These are phyloP conservation scores for Platycnemis pennipes DNA, from an alignment of 2,888 invertebrate species.

Conservation along the genomic window DNA sequence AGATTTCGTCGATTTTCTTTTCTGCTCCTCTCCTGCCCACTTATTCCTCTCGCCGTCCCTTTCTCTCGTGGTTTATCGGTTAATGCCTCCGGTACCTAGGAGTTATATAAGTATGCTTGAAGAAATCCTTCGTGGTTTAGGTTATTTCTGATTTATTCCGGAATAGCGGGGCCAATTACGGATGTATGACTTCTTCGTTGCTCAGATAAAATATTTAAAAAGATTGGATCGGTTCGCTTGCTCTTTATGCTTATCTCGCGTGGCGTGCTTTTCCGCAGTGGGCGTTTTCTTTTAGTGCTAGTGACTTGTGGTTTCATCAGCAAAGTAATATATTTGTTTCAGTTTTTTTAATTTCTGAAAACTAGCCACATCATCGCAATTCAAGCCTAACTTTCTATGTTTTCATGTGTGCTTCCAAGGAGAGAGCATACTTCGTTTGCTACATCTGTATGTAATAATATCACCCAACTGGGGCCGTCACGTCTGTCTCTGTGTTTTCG, in stretches of 20 bases:
- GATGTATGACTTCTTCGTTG: not conserved
- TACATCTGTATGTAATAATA: no score
- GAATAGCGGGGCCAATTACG: not conserved
- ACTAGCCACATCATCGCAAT: no score
- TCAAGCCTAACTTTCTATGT: no score
- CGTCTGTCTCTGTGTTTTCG: no score
- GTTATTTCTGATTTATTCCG: not conserved
- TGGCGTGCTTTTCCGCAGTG: not conserved
- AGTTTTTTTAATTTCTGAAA: no score
- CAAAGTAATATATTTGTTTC: not conserved
- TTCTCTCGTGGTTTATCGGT: constrained; percentile 25
- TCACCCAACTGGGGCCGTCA: no score
- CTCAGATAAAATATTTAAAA: not conserved
- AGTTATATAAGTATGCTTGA: constrained; percentile 52
- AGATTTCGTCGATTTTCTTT: constrained; percentile 61
- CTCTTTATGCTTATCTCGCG: not conserved
- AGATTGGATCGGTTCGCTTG: not conserved
- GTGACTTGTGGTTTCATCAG: not conserved
- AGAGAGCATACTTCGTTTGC: no score
- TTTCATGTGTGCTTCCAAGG: no score
- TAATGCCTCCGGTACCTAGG: not conserved
- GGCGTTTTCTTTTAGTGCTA: no score
- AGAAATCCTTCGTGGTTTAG: not conserved
- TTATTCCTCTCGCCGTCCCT: constrained; percentile 38
- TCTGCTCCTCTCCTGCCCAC: constrained; percentile 51